Conservation (phyloP, 2,113 vertebrate species). For the Columba janthina region DNA sequence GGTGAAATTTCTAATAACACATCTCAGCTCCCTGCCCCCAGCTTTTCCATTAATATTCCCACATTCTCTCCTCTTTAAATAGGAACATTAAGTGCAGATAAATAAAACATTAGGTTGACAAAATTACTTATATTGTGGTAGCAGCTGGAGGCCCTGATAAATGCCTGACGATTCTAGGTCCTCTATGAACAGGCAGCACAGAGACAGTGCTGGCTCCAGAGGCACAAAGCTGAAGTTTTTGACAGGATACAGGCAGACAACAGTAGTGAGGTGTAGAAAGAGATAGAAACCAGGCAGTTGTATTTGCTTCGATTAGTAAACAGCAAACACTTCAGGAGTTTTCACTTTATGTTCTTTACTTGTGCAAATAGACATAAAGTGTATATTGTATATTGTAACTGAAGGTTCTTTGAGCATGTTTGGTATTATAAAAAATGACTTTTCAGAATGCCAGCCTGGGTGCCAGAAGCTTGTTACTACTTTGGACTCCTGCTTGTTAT, state of each 20-base stretch:
- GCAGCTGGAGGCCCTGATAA: constrained; percentile 58
- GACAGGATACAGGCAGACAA: background rate
- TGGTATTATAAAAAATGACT: background rate
- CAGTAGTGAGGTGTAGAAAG: background rate
- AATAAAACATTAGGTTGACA: constrained; percentile 68
- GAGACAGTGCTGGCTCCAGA: background rate
- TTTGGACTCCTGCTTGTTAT: background rate
- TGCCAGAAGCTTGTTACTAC: background rate
- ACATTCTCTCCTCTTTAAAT: constrained; percentile 44
- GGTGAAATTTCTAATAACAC: constrained; percentile 61
- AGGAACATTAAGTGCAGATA: constrained; percentile 51
- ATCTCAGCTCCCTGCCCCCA: constrained; percentile 23
- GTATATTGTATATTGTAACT: background rate
- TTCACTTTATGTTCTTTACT: constrained; percentile 9
- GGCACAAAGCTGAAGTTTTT: background rate
- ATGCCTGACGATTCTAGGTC: background rate
- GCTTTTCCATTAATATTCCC: constrained; percentile 52
- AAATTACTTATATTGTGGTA: constrained; percentile 47
- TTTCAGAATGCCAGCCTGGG: background rate
- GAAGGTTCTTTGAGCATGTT: background rate
- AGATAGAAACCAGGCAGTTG: background rate
- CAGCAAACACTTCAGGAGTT: background rate
- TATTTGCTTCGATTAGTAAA: background rate
- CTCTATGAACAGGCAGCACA: background rate
- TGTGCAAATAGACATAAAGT: background rate